phyloP scores from a whole-genome alignment of 2,888 invertebrate genomes.

The Leptothorax acervorum region DNA sequence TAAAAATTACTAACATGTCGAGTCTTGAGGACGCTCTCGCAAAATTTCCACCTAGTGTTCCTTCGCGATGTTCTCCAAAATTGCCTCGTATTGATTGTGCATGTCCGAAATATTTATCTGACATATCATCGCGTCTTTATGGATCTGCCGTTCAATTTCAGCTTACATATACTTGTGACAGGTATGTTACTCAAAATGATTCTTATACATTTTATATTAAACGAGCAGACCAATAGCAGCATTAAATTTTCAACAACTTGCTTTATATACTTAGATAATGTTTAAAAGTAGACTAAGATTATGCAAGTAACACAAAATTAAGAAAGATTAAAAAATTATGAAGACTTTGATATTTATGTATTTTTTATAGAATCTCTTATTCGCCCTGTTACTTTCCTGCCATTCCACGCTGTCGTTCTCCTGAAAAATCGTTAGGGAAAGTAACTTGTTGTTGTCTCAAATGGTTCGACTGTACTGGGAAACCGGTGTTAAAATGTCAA shows the following conservation, averaged over 20 bases:
- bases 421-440: constrained; percentile 43
- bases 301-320: not conserved
- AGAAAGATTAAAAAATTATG: constrained; percentile 22
- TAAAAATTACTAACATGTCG: constrained; percentile 21
- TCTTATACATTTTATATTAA: constrained; percentile 22
- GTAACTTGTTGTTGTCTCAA: constrained; percentile 67
- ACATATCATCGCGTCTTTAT: constrained; percentile 61
- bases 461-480: constrained; percentile 75
- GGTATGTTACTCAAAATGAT: constrained; percentile 63
- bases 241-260: constrained; percentile 7
- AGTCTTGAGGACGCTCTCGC: constrained; percentile 57
- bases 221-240: not conserved
- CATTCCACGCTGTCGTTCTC: constrained; percentile 65
- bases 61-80: constrained; percentile 69
- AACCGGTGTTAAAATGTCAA: constrained; percentile 59
- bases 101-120: constrained; percentile 68
- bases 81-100: constrained; percentile 58
- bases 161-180: constrained; percentile 75
- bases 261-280: not conserved
- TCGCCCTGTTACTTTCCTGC: constrained; percentile 74
- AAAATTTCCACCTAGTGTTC: constrained; percentile 67
- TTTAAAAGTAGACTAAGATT: not conserved
- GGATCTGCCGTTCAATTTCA: constrained; percentile 72
- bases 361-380: constrained; percentile 71
- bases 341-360: constrained; percentile 9